Percentiles rank a stretch among this genome's conserved stretches.
These are phyloP conservation scores for Anarrhichthys ocellatus DNA, from an alignment of 2,113 vertebrate genomes.

Conservation along the genomic window DNA sequence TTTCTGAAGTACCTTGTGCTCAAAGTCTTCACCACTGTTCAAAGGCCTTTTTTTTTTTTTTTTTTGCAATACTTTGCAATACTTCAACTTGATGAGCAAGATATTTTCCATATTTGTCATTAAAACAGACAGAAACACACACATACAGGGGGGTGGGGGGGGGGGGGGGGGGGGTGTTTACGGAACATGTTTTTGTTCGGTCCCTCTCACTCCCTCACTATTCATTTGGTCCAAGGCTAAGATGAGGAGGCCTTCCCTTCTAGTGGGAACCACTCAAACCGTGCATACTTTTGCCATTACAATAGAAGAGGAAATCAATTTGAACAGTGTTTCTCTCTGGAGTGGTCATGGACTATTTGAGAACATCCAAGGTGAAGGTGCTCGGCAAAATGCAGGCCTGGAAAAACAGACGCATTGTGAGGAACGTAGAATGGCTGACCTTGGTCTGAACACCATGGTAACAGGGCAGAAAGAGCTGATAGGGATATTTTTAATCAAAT, in stretches of 20 bases:
- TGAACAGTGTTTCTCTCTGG: conserved; percentile 57
- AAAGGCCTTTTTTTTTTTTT: conserved; percentile 13
- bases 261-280: conserved; percentile 62
- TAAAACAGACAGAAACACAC: conserved; percentile 7
- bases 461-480: conserved; percentile 54
- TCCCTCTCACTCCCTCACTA: conserved; percentile 12
- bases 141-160: too few species aligned
- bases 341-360: conserved; percentile 52
- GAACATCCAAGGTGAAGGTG: conserved; percentile 75
- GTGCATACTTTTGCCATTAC: conserved; percentile 51
- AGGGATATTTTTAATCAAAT: conserved; percentile 25
- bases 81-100: not conserved
- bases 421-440: conserved; percentile 59
- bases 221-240: conserved; percentile 72
- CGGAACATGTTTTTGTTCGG: conserved; percentile 32
- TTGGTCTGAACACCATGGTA: conserved; percentile 76
- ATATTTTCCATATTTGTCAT: conserved; percentile 25
- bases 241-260: conserved; percentile 48
- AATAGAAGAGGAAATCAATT: conserved; percentile 75
- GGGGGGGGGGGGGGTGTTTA: conserved; percentile 26
- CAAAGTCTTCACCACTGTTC: not conserved
- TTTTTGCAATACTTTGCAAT: not conserved
- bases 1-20: conserved; percentile 11
- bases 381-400: conserved; percentile 33
- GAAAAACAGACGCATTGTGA: conserved; percentile 46